Base-by-base conservation (phyloP, 2,113 vertebrate genomes). In the Dromiciops gliroides region DNA sequence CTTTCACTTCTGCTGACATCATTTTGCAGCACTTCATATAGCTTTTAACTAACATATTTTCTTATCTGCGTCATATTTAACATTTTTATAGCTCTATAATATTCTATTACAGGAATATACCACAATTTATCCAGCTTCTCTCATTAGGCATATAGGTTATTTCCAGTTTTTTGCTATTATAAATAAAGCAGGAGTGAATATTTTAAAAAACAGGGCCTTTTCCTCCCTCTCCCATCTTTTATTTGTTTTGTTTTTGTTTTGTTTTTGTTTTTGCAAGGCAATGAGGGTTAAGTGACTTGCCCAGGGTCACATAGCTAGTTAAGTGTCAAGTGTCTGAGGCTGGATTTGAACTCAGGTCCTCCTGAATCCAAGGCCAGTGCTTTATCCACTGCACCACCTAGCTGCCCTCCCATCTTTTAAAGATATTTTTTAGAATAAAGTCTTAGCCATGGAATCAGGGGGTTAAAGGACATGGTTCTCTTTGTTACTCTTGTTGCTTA, bases 31-130 rank as follows among this genome's bases (percentile, higher is more conserved):
- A 83, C n/a, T 83, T 83, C 67, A 83, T 44, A 44, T 83, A 83
- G 67, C n/a, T 83, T 44, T 83, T 83, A 83, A 44, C 67, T 83
- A 83, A 44, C 19, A 11, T 44, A 83, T 44, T 83, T 83, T 44
- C 67, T 83, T 83, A 83, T 83, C 67, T 83, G 67, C 67, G 6
- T 83, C 67, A 90, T 90, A 37, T 50, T 90, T 90, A 90, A 11
- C 94, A 90, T 95, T 95, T 97, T 90, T 94, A 48, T 92, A 52
- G 48, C 50, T 92, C 28, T 90, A 60, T 92, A 90, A 51, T 94
- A 16, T 94, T 48, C 23, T 96, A 91, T 67, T 92, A n/a, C 89
- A 48, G 92, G 24, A 92, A 91, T 31, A 89, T 49, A 93, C 23
- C 88, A 51, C 48, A 49, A 90, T 89, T 96, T 93, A 83, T 93